Evolutionary conservation across 2,888 invertebrate genomes (phyloP), one percentile per base, ranked within the genome.

Genomic region (Agriotes lineatus): DNA sequence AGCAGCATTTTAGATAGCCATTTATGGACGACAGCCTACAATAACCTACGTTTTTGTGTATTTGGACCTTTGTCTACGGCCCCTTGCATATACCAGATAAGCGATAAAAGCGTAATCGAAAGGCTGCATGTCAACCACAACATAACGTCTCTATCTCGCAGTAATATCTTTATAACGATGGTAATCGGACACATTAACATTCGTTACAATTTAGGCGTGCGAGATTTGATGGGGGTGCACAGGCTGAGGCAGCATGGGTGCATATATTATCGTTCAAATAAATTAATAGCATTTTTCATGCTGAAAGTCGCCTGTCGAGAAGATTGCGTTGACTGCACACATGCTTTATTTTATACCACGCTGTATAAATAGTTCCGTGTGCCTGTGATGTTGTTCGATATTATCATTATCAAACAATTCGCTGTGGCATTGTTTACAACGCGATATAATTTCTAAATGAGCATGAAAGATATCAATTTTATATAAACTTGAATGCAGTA

Each of bases 81-180:
- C 63, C 63, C 44, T 42, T 39, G 58, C 39, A 20, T 39, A 37
- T 12, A 12, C 9, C 22, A 58, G 50, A 58, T 64, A 57, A 37
- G 35, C 25, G 67, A 67, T 67, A 67, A 67, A 67, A 54, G n/a
- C 25, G 45, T 62, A 67, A 67, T 67, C 39, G 67, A 62, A 67
- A 62, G 62, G 56, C 61, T 62, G 62, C 67, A 61, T 57, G 67
- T 67, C 67, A 67, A 67, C 67, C 67, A 57, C 67, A 67, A 61
- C 44, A 44, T 18, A 48, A 67, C 67, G 30, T 67, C 54, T 67
- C 61, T 62, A 67, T 67, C 67, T 62, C n/a, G 12, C 30, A 57
- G 48, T 37, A 67, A 67, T 62, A 67, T 67, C 60, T 67, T 62
- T 63, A 44, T 56, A 56, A 56, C 33, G 63, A 63, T 63, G 22